phyloP scores from a whole-genome alignment of 2,888 invertebrate species.

The Hydropsyche betteni region DNA sequence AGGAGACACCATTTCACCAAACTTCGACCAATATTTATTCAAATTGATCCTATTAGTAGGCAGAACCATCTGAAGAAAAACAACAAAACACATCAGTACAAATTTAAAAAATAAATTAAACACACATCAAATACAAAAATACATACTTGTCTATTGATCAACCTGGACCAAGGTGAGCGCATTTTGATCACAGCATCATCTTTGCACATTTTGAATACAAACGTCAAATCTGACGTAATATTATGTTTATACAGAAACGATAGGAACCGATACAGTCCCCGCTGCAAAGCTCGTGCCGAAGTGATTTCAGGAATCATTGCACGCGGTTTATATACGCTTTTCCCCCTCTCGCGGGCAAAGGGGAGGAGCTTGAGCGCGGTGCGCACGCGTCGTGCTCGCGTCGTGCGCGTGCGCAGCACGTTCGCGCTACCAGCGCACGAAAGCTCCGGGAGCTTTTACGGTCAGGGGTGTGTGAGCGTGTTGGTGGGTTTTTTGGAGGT shows the following conservation, averaged over 20 bases:
- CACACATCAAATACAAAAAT: not conserved
- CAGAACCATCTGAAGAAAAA: conserved; percentile 63
- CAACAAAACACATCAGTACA: conserved; percentile 50
- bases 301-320: conserved; percentile 35
- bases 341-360: conserved; percentile 52
- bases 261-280: too few relatives aligned
- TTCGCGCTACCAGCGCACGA: not conserved
- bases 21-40: conserved; percentile 72
- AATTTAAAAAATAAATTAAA: not conserved
- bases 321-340: conserved; percentile 16
- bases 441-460: conserved; percentile 1
- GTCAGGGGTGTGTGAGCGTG: not conserved
- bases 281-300: not conserved
- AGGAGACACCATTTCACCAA: conserved; percentile 67
- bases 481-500: too few relatives aligned
- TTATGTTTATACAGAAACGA: not conserved
- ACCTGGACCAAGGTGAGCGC: not conserved
- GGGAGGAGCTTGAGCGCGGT: conserved; percentile 57
- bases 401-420: conserved; percentile 46
- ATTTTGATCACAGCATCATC: not conserved
- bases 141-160: conserved; percentile 33
- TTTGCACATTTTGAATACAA: conserved; percentile 29
- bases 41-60: conserved; percentile 70
- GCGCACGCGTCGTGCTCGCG: conserved; percentile 54
- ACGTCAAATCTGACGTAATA: conserved; percentile 22